Evolutionary conservation across 2,797 vertebrate species (phyloP).

Genomic region (Saxicola maurus): DNA sequence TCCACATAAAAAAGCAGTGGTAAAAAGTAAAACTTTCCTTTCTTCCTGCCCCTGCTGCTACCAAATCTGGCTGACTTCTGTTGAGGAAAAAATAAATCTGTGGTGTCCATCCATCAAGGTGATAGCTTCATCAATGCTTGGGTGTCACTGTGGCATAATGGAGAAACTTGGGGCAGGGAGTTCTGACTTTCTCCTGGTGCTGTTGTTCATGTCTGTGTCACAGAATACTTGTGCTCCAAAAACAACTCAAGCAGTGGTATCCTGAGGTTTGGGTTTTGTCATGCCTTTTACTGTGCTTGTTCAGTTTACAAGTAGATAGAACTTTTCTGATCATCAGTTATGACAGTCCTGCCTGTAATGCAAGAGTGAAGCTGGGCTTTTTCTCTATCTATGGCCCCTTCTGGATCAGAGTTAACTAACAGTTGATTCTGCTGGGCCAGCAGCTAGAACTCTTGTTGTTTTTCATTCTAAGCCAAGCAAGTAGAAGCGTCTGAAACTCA

Average conservation of each 20-base stretch:
- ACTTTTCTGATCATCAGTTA: neutral
- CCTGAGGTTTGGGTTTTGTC: neutral
- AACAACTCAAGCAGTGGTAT: neutral
- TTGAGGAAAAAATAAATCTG: neutral
- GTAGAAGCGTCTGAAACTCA: slow-evolving; percentile 3
- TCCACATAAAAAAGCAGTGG: neutral
- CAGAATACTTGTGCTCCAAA: neutral
- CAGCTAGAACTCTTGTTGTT: slow-evolving; percentile 9
- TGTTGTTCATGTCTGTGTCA: neutral
- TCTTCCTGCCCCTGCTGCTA: neutral
- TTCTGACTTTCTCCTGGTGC: neutral
- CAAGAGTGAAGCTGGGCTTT: neutral
- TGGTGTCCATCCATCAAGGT: neutral
- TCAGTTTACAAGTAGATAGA: neutral
- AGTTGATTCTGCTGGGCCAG: slow-evolving; percentile 5
- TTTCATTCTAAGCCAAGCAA: neutral
- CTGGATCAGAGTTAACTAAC: slow-evolving; percentile 1
- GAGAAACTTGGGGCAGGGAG: neutral
- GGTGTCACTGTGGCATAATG: neutral
- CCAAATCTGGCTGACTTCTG: neutral
- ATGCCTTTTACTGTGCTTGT: neutral
- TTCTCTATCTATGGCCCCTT: neutral
- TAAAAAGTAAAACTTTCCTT: neutral
- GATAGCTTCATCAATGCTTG: neutral
- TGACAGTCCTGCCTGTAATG: neutral